Evolutionary conservation across 2,113 vertebrate species (phyloP).

Genomic region (Isurus oxyrinchus): DNA sequence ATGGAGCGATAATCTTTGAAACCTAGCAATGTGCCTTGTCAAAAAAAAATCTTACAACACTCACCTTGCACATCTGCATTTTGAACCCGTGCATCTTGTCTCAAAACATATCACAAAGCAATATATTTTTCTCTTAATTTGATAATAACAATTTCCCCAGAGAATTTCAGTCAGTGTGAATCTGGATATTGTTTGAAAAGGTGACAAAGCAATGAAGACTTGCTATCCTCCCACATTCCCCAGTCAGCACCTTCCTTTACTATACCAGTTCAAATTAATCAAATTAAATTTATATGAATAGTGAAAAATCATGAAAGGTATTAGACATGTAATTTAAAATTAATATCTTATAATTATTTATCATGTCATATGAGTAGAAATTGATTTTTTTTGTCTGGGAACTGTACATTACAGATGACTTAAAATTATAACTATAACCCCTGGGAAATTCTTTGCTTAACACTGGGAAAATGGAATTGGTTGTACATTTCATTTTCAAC

Average conservation of each 20-base stretch:
- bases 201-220: constrained; percentile 50
- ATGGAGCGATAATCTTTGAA: constrained; percentile 16
- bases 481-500: constrained; percentile 32
- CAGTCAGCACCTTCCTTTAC: constrained; percentile 64
- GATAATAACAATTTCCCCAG: constrained; percentile 29
- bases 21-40: background rate
- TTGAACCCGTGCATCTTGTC: constrained; percentile 5
- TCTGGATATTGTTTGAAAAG: constrained; percentile 32
- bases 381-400: constrained; percentile 55
- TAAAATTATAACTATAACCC: constrained; percentile 35
- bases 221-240: constrained; percentile 48
- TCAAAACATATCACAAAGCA: constrained; percentile 31
- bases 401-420: constrained; percentile 37
- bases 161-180: constrained; percentile 16
- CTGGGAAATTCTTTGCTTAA: constrained; percentile 16
- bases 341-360: constrained; percentile 82
- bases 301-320: constrained; percentile 73
- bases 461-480: constrained; percentile 18
- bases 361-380: constrained; percentile 66
- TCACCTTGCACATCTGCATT: background rate
- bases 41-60: constrained; percentile 19
- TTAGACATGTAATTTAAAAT: constrained; percentile 80
- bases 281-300: constrained; percentile 67
- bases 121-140: constrained; percentile 26
- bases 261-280: constrained; percentile 62